phyloP scores from a whole-genome alignment of 2,888 invertebrate genomes.

The Mantis religiosa region DNA sequence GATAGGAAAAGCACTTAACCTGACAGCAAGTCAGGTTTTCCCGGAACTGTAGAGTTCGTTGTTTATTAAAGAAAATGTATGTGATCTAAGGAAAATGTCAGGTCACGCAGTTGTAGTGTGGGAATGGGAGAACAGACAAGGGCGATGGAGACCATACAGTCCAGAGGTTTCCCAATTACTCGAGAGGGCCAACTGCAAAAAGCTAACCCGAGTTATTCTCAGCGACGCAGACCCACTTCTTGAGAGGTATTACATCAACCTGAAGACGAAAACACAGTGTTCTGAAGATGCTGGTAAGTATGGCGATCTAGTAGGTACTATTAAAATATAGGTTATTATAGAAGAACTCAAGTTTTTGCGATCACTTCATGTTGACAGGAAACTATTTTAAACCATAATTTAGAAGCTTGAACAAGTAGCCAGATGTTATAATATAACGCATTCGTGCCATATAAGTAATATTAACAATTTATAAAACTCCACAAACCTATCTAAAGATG shows the following conservation, averaged over 20 bases:
- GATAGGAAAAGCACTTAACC: not conserved
- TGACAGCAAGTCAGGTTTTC: not conserved
- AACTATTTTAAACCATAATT: too few relatives aligned
- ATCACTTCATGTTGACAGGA: too few relatives aligned
- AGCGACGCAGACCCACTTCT: conserved; percentile 81
- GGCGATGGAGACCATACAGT: conserved; percentile 79
- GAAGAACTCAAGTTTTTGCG: too few relatives aligned
- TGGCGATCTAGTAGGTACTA: not conserved
- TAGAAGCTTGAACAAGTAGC: too few relatives aligned
- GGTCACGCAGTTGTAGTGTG: conserved; percentile 75
- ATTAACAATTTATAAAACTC: too few relatives aligned
- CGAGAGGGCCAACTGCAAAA: conserved; percentile 79
- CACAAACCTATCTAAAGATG: too few relatives aligned
- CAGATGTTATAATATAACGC: too few relatives aligned
- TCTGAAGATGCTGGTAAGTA: conserved; percentile 57
- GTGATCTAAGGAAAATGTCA: conserved; percentile 10
- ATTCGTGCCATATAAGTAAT: too few relatives aligned
- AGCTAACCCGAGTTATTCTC: conserved; percentile 76
- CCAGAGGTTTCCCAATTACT: conserved; percentile 81
- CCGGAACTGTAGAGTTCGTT: not conserved
- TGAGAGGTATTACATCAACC: conserved; percentile 72
- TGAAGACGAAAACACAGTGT: conserved; percentile 68
- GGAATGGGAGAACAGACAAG: conserved; percentile 71
- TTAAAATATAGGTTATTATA: not conserved
- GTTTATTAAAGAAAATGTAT: not conserved